Evolutionary conservation across 1,140 invertebrate species (phyloP).

Genomic region (Teleopsis dalmanni): DNA sequence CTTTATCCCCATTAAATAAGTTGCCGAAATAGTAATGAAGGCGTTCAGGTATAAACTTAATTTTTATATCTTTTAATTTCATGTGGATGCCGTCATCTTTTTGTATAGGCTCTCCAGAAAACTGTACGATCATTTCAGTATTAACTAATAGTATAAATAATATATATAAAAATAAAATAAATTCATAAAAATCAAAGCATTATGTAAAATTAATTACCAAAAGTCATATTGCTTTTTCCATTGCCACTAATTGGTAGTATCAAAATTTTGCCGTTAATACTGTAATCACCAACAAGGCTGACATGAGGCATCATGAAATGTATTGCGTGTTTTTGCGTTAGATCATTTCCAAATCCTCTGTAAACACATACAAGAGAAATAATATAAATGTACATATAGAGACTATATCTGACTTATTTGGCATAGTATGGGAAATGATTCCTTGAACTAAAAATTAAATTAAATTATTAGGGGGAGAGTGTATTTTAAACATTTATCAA

Average conservation of each 20-base stretch:
- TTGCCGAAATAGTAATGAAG: conserved; percentile 30
- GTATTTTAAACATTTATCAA: too few species aligned
- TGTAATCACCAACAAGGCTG: conserved; percentile 39
- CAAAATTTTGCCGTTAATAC: conserved; percentile 42
- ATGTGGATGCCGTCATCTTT: conserved; percentile 25
- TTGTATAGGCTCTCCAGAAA: conserved; percentile 15
- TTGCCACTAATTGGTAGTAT: conserved; percentile 43
- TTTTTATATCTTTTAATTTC: conserved; percentile 16
- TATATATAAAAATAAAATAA: neutral
- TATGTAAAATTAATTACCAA: conserved; percentile 27
- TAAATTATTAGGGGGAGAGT: too few species aligned
- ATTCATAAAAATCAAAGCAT: conserved; percentile 2
- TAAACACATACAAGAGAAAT: neutral
- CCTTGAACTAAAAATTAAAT: too few species aligned
- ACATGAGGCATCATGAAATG: conserved; percentile 6
- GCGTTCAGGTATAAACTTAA: conserved; percentile 12
- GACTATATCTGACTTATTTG: too few species aligned
- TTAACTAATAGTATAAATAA: conserved; percentile 10
- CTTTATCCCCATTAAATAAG: conserved; percentile 45
- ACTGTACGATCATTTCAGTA: conserved; percentile 12
- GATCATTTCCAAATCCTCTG: conserved; percentile 32
- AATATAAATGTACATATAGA: too few species aligned
- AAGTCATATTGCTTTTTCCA: conserved; percentile 42
- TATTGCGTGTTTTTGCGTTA: conserved; percentile 25
- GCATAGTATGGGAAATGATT: too few species aligned